Evolutionary conservation across 2,888 invertebrate species (phyloP), one percentile per base, ranked within the genome.

Genomic region (Dysmachus trigonus): DNA sequence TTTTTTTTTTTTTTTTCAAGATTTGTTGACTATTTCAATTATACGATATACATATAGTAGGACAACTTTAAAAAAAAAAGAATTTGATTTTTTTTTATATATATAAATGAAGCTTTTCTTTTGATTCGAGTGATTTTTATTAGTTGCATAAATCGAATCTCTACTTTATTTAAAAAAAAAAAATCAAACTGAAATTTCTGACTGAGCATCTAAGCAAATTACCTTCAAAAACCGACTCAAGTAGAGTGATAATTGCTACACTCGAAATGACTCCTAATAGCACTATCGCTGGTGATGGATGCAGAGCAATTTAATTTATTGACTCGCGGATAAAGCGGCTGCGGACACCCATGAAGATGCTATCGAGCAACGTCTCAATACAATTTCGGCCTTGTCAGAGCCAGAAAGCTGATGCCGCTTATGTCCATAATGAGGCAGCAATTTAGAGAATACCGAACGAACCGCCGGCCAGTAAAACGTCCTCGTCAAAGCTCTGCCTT

Each of bases 401-500:
- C n/a, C 38, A 7, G 47, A 7, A n/a, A 35, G 30, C 72, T 72
- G 72, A 41, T 72, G 30, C 83, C 71, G 72, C 83, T 47, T 15
- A 47, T 47, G 38, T 83, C 47, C 72, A 83, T 83, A 83, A 83
- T 83, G 83, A 83, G 83, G 41, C 53, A 41, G 83, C 83, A 83
- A 72, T 83, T 83, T 47, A 62, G 62, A 72, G 62, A 73, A 84
- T 35, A 8, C 76, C 53, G 77, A 85, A 77, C 53, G 76, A 18
- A 35, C 62, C 18, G 62, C 62, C 7, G 27, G 62, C 6, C 85
- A 76, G 76, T 77, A 85, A 85, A 77, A 53, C 76, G 76, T 85
- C 53, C 51, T 62, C 53, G 85, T 85, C 76, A 85, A 77, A 85
- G 85, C 35, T 77, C 35, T 41, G 76, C 76, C 91, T 92, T 92